Evolutionary conservation across 2,888 invertebrate species (phyloP).

Genomic region (Noctua pronuba): DNA sequence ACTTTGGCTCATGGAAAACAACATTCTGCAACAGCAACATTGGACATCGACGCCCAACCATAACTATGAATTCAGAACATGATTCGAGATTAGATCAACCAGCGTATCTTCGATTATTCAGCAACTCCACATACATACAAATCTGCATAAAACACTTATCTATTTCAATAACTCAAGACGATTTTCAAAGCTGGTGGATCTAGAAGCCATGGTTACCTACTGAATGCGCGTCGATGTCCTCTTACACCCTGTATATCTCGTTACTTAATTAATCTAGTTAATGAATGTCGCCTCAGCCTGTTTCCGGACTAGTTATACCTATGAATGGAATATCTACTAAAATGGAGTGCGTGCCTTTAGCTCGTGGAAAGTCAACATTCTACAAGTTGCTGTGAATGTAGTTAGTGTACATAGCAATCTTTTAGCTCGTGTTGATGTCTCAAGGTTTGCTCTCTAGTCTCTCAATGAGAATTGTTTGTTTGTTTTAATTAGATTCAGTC

Average conservation of each 20-base stretch:
- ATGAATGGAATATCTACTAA: constrained; percentile 41
- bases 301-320: constrained; percentile 16
- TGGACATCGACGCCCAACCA: neutral
- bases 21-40: constrained; percentile 25
- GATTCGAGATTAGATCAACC: neutral
- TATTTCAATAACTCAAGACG: neutral
- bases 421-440: neutral
- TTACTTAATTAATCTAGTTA: neutral
- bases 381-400: constrained; percentile 40
- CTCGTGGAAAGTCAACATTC: constrained; percentile 43
- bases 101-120: neutral
- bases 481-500: constrained; percentile 2
- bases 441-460: constrained; percentile 23
- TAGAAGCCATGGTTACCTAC: neutral
- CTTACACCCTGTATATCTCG: neutral
- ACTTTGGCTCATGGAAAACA: constrained; percentile 29
- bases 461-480: constrained; percentile 22
- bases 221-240: neutral
- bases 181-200: neutral
- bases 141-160: neutral
- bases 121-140: neutral
- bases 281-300: constrained; percentile 36
- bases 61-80: neutral
- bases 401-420: constrained; percentile 29
- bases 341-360: constrained; percentile 30